Evolutionary conservation across 1,140 invertebrate species (phyloP), one percentile per base, ranked within the genome.

Genomic region (Drosophila albomicans): DNA sequence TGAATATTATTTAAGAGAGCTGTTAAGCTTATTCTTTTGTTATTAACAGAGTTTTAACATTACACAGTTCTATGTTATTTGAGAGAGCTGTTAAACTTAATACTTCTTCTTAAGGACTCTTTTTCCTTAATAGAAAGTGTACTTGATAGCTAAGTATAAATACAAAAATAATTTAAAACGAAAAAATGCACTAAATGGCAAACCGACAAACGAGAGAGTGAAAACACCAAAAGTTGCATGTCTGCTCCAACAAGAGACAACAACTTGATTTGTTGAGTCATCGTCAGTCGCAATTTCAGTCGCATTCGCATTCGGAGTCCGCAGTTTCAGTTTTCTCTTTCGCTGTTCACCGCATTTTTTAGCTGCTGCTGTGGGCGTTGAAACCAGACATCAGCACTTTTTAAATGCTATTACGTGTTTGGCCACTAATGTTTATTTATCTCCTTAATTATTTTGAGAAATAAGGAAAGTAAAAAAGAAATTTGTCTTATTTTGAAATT

Each of bases 141-240:
- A 73, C 75, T 82, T 76, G 82, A 87, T 87, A 87, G 82, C 82
- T 82, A 87, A 25, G 20, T 25, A 25, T 25, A 4, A 25, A 82
- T 87, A 87, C 86, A 82, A 87, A 81, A 87, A 86, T 81, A 72
- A 86, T 81, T 74, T 76, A 65, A 68, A 68, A 75, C 65, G 13
- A 57, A 58, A 49, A 35, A 32, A 11, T 32, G 25, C 10, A 35
- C 5, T 15, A 58, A 71, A 75, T 13, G 64, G 81, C 51, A 45
- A 4, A n/a, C 49, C 49, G 35, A 63, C 63, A 68, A 78, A 49
- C 66, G 76, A 78, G 66, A 78, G 72, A 75, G 76, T 75, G 58
- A 72, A 70, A 51, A 75, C 76, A 75, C 66, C 72, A 75, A 75
- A 69, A 75, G 58, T 77, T 77, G 43, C 73, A 28, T 45, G 15